Base-by-base conservation (phyloP, 2,888 invertebrate species). In the Yponomeuta sedellus region DNA sequence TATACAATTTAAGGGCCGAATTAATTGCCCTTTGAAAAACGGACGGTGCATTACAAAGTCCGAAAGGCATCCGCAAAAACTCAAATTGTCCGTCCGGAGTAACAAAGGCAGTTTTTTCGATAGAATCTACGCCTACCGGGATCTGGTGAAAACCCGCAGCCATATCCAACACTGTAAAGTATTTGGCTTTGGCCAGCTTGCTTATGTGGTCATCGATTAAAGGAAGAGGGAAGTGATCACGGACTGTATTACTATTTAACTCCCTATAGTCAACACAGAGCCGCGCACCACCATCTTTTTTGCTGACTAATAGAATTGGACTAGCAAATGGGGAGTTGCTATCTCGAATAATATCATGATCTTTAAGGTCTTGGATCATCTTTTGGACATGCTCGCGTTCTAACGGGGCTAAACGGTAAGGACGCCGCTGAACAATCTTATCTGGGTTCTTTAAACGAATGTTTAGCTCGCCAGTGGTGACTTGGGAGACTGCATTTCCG, bases 31-130 rank as follows among this genome's bases (percentile, higher is more conserved):
- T 62, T 20, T 62, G 62, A 34, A n/a, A 62, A n/a, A 62, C 62
- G 10, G 20, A 16, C 6, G 62, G 62, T 2, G 62, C 59, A 19
- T 62, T 62, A 3, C 19, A 16, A 3, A 62, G 19, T 5, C 62
- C 62, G 19, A 16, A 62, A 11, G 62, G 62, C 62, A 62, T 34
- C 10, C 20, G n/a, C 62, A 62, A 39, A 20, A 25, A 62, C 20
- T 62, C 62, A 62, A n/a, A 62, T n/a, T 39, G 28, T 10, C 25
- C 25, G 10, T 61, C 61, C 6, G 61, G 28, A 10, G 61, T 61
- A 1, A 61, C 61, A 40, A 62, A 62, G 5, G 62, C 62, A 4
- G 62, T 62, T 62, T 62, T 62, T 8, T 20, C 20, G 3, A 62
- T 62, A 19, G 62, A 62, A 10, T 34, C 25, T 20, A 4, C 3